Conservation (phyloP, 2,113 vertebrate genomes). For the Loxodonta africana region DNA sequence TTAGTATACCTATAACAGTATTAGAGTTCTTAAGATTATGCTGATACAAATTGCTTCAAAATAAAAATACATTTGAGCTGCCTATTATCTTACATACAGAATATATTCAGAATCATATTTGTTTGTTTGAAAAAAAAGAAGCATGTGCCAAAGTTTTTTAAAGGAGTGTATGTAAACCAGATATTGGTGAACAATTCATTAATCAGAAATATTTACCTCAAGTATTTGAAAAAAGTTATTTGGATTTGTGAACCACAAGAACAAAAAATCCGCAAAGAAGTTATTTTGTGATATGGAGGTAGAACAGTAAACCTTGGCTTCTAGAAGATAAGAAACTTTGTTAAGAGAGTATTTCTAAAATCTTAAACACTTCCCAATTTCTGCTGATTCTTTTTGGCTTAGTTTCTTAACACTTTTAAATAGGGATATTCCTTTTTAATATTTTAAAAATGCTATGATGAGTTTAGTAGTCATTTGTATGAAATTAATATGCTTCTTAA, state of each 20-base stretch:
- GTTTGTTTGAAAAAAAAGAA: neutral
- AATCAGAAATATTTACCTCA: conserved; percentile 45
- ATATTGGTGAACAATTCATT: conserved; percentile 18
- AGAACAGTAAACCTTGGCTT: conserved; percentile 9
- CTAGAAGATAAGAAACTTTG: neutral
- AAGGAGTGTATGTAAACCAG: neutral
- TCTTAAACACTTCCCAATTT: neutral
- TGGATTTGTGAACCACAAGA: neutral
- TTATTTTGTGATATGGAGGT: neutral
- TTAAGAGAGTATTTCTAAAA: neutral
- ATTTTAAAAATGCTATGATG: neutral
- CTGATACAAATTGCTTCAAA: conserved; percentile 13
- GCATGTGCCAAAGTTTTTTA: neutral
- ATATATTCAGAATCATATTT: conserved; percentile 14
- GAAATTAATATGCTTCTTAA: conserved; percentile 4
- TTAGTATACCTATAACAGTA: conserved; percentile 10
- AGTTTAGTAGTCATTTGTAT: neutral
- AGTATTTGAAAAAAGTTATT: neutral
- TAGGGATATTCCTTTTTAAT: conserved; percentile 10
- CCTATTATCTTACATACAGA: neutral
- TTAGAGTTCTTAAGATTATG: conserved; percentile 1
- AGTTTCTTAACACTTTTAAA: neutral
- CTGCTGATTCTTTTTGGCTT: conserved; percentile 14
- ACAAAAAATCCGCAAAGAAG: neutral
- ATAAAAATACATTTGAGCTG: conserved; percentile 15